Evolutionary conservation across 2,888 invertebrate species (phyloP), one percentile per base, ranked within the genome.

Genomic region (Drosophila longiperda): DNA sequence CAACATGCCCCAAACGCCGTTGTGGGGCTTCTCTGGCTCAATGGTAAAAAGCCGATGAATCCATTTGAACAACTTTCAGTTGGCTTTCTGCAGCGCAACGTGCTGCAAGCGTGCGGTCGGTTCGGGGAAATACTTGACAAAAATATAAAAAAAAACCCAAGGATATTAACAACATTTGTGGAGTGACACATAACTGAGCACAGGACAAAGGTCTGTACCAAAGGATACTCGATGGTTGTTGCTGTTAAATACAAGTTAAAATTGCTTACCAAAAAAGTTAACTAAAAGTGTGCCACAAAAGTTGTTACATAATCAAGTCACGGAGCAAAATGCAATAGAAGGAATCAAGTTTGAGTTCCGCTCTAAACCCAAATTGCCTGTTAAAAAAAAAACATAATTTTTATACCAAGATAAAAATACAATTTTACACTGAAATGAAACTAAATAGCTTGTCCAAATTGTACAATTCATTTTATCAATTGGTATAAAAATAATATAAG

Each of bases 101-200:
- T 78, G 84, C 89, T 88, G 90, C 91, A 87, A 77, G 90, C 77
- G 82, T 84, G 78, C 81, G 82, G 63, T 81, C 89, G 87, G 81
- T 82, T 73, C 77, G 73, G 54, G 61, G 42, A 38, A 60, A 42
- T 54, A 53, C 62, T 34, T 23, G 48, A 6, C 38, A 38, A 52
- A 20, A 36, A 17, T 20, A 33, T 38, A 70, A 26, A 23, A 70
- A 26, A 23, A 8, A 23, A 23, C 15, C 8, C 4, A 76, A 80
- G 78, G 80, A 80, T 76, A 71, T 48, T 26, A 17, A n/a, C 48
- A 54, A 15, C 23, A 12, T 63, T 60, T 48, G 58, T 59, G 50
- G 12, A n/a, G 48, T 64, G 54, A 1, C 42, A 50, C n/a, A 48
- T 34, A 38, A 40, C 20, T 54, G 26, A 55, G 26, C 40, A 12